These are phyloP conservation scores for Callyntrura sp. DNA, from an alignment of 2,888 invertebrate species.

Conservation along the genomic window DNA sequence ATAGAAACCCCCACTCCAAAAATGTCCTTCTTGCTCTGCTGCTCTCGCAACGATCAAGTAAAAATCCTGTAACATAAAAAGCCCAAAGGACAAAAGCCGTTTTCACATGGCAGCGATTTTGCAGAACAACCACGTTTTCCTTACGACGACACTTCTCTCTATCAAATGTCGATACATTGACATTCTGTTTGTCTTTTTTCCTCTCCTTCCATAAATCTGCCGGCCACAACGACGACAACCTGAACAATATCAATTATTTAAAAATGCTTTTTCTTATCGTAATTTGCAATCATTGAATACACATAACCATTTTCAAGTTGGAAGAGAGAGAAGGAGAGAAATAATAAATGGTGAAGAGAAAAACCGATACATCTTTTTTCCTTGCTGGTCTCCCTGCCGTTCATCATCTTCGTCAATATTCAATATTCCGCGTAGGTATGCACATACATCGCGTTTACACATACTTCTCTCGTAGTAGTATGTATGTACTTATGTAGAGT, in stretches of 20 bases:
- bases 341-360: neutral
- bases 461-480: too few relatives aligned
- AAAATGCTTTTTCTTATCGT: neutral
- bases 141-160: too few relatives aligned
- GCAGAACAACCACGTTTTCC: too few relatives aligned
- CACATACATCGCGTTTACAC: too few relatives aligned
- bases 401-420: neutral
- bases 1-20: too few relatives aligned
- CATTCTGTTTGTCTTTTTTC: conserved; percentile 25
- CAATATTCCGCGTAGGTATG: too few relatives aligned
- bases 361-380: neutral
- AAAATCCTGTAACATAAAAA: too few relatives aligned
- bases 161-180: conserved; percentile 5
- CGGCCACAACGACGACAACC: neutral
- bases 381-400: neutral
- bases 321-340: neutral
- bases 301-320: neutral
- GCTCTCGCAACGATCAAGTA: too few relatives aligned
- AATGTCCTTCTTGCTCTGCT: too few relatives aligned
- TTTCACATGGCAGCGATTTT: too few relatives aligned
- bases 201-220: neutral
- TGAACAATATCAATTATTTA: conserved; percentile 18
- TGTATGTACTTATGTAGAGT: neutral
- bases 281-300: conserved; percentile 15
- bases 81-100: too few relatives aligned